A percentile compares a stretch with the other conserved stretches of the same genome.
These are phyloP conservation scores for Aquatica leii DNA, from an alignment of 2,888 invertebrate species.

Conservation along the genomic window DNA sequence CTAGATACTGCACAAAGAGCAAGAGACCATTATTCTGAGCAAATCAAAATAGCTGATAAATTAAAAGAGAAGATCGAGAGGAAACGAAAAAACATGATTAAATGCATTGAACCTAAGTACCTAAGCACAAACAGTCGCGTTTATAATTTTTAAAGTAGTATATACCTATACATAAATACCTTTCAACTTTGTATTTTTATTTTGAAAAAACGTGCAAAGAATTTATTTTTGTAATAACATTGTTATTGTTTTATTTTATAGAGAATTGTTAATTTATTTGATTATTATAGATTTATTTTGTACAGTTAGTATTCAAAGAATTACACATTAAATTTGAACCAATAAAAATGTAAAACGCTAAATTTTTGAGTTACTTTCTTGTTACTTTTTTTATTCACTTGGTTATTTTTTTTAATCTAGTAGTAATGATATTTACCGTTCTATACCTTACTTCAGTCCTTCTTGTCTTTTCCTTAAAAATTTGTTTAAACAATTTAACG, in stretches of 20 bases:
- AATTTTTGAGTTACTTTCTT: conserved; percentile 3
- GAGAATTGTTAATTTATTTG: conserved; percentile 5
- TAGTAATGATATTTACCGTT: no score
- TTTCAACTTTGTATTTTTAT: conserved; percentile 1
- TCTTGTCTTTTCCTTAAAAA: no score
- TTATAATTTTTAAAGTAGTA: conserved; percentile 1
- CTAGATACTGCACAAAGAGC: conserved; percentile 5
- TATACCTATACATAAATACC: conserved; percentile 2
- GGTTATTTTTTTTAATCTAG: conserved; percentile 3
- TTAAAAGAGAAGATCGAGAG: conserved; percentile 5
- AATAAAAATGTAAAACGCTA: conserved; percentile 5
- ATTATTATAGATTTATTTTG: conserved; percentile 5
- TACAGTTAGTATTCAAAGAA: conserved; percentile 5
- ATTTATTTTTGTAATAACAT: conserved; percentile 3
- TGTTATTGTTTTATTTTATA: conserved; percentile 3
- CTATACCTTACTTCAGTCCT: no score
- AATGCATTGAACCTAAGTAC: conserved; percentile 5
- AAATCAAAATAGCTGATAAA: conserved; percentile 4
- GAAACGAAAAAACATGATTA: conserved; percentile 3
- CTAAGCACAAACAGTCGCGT: conserved; percentile 5
- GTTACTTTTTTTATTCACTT: conserved; percentile 1
- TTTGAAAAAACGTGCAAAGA: conserved; percentile 5
- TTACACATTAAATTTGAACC: conserved; percentile 4
- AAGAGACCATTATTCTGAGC: conserved; percentile 4
- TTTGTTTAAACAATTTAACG: no score